Conservation (phyloP, 1,140 invertebrate species). For the Drosophila sp. region DNA sequence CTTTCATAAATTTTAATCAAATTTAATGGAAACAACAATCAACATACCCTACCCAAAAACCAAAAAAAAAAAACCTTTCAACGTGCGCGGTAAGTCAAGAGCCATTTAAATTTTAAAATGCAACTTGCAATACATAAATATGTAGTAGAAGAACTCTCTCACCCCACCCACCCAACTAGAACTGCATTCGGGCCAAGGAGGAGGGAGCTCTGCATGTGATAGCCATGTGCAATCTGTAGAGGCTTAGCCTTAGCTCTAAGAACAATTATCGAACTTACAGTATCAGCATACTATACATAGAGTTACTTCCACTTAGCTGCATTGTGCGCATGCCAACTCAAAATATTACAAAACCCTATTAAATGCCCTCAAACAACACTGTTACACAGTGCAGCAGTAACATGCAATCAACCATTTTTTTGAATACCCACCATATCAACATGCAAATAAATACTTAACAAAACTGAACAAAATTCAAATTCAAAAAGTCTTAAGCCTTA, state of each 20-base stretch:
- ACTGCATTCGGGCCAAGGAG: conserved; percentile 31
- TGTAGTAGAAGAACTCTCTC: conserved; percentile 45
- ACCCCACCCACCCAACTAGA: conserved; percentile 33
- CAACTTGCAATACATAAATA: conserved; percentile 48
- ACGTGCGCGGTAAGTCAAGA: conserved; percentile 74
- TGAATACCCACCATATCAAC: conserved; percentile 12
- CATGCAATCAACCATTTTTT: conserved; percentile 40
- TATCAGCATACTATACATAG: background rate
- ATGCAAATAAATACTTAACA: conserved; percentile 48
- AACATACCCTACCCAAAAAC: conserved; percentile 48
- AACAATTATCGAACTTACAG: conserved; percentile 11
- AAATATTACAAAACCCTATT: conserved; percentile 24
- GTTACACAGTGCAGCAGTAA: conserved; percentile 34
- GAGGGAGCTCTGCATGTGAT: conserved; percentile 45
- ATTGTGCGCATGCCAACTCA: conserved; percentile 70
- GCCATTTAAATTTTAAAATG: conserved; percentile 58
- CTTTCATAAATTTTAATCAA: conserved; percentile 43
- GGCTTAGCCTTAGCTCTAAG: conserved; percentile 48
- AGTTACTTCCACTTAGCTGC: conserved; percentile 51
- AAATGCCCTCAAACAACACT: conserved; percentile 18
- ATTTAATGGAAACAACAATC: conserved; percentile 53
- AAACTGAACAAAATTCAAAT: background rate
- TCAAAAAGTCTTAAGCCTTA: background rate
- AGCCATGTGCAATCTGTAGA: conserved; percentile 51
- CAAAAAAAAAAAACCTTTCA: conserved; percentile 52